Evolutionary conservation across 2,797 vertebrate species (phyloP), one percentile per base, ranked within the genome.

Genomic region (Pterois miles): DNA sequence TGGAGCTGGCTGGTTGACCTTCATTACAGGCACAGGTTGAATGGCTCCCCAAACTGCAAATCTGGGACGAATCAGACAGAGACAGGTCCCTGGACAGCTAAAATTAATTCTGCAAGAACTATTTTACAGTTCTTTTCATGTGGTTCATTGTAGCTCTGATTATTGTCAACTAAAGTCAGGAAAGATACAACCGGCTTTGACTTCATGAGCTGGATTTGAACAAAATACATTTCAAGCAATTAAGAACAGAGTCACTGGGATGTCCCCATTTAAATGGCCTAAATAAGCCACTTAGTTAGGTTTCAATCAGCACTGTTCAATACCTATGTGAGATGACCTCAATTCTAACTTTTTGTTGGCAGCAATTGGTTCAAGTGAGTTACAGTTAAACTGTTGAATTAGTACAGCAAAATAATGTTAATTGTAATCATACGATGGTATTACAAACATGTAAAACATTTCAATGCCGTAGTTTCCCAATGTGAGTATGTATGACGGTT

Each of bases 241-340:
- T 79, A 86, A 69, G 58, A 71, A 65, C 65, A 40, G 72, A 83
- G 53, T 78, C 54, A 83, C 52, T 73, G 68, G 46, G 29, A 69
- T 76, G 88, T 57, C 80, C 91, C 74, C 65, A 78, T 90, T 91
- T 80, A 80, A 88, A 85, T 20, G 31, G 58, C 74, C 73, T 86
- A 91, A 91, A 89, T 93, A 80, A 86, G 86, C 65, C 90, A 92
- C 80, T 91, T 91, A 91, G 84, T 76, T 90, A 72, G 82, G 78
- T 77, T 84, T 71, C 84, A 91, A 89, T 86, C 77, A 85, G 82
- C 78, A 86, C 64, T 57, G 78, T 53, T 90, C 80, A 89, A 90
- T 86, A 86, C 80, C 76, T 81, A 58, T 81, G 74, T 84, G 87
- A 84, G 81, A 58, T 91, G 88, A 79, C 86, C 87, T 89, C 57